A percentile compares a stretch with the other conserved stretches of the same genome.
Evolutionary conservation across 2,888 invertebrate species (phyloP).

Genomic region (Sarcophaga caerulescens): DNA sequence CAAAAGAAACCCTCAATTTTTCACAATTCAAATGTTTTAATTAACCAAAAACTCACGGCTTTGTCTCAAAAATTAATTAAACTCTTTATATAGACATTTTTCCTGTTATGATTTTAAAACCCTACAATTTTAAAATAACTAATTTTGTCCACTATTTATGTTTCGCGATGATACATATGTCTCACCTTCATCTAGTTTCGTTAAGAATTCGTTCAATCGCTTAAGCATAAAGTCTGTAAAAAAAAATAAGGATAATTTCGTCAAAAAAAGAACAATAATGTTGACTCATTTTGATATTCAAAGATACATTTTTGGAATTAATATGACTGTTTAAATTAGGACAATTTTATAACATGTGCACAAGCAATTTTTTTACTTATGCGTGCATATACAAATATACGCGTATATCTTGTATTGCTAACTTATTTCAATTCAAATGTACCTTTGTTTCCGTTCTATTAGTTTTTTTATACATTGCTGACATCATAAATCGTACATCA

Average conservation of each 20-base stretch:
- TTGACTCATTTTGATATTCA: constrained; percentile 57
- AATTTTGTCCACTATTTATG: background rate
- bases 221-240: constrained; percentile 51
- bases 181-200: constrained; percentile 15
- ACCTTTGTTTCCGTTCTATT: background rate
- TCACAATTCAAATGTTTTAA: background rate
- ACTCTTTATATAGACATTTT: too few species aligned
- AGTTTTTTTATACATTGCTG: constrained; percentile 17
- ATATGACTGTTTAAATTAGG: constrained; percentile 45
- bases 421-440: background rate
- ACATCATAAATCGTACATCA: constrained; percentile 46
- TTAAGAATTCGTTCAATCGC: constrained; percentile 45
- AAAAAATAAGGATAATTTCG: constrained; percentile 17
- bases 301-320: constrained; percentile 34
- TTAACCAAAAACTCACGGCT: background rate
- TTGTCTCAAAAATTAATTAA: background rate
- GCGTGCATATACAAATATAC: background rate
- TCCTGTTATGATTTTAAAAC: too few species aligned
- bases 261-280: constrained; percentile 23
- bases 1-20: background rate
- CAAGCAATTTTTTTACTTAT: too few species aligned
- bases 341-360: constrained; percentile 28
- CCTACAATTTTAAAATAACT: background rate
- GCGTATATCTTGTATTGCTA: background rate
- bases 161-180: background rate